Evolutionary conservation across 2,797 vertebrate genomes (phyloP).

Genomic region (Gobionotothen gibberifrons): DNA sequence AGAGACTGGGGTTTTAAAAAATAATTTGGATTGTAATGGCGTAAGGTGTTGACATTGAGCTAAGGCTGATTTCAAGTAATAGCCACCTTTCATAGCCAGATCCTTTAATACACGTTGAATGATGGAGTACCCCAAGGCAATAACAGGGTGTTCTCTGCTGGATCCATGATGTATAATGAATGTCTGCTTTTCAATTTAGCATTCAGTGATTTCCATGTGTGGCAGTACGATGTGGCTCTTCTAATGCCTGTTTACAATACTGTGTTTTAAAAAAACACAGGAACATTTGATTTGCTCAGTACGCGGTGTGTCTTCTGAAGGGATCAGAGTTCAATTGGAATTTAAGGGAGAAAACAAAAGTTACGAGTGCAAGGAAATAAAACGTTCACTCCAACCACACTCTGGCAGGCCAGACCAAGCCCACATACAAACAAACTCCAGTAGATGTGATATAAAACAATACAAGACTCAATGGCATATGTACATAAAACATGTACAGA

Average conservation of each 20-base stretch:
- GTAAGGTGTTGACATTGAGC: constrained; percentile 71
- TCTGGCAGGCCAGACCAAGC: constrained; percentile 37
- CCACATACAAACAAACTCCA: constrained; percentile 48
- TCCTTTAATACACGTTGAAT: constrained; percentile 56
- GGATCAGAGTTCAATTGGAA: constrained; percentile 43
- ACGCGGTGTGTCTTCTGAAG: constrained; percentile 43
- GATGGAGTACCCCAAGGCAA: constrained; percentile 47
- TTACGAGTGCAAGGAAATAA: constrained; percentile 58
- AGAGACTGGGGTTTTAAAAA: constrained; percentile 63
- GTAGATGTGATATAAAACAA: constrained; percentile 43
- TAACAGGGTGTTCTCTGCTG: constrained; percentile 47
- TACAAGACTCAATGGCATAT: constrained; percentile 31
- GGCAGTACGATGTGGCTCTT: not conserved
- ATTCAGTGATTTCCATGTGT: constrained; percentile 10
- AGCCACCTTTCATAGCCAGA: constrained; percentile 61
- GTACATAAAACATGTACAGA: constrained; percentile 35
- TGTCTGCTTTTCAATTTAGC: constrained; percentile 52
- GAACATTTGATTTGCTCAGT: constrained; percentile 54
- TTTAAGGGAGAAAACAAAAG: constrained; percentile 62
- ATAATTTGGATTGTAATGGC: constrained; percentile 74
- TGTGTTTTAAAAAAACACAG: constrained; percentile 51
- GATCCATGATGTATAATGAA: constrained; percentile 41
- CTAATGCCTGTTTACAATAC: constrained; percentile 4
- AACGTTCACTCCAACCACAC: constrained; percentile 54
- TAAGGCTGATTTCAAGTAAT: constrained; percentile 70